phyloP scores from a whole-genome alignment of 2,113 vertebrate genomes.

The Ovis aries region DNA sequence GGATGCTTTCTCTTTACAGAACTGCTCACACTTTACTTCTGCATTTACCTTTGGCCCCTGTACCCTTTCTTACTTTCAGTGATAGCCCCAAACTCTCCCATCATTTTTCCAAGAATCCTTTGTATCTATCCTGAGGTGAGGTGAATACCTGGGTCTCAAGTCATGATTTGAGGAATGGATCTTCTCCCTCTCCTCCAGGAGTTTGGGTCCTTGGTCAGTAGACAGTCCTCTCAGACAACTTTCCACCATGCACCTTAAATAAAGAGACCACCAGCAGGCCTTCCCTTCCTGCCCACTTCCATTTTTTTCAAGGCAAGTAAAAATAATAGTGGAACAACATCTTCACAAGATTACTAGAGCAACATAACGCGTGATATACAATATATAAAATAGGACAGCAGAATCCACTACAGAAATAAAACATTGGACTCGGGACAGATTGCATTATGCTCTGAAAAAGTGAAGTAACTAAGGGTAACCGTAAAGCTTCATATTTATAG shows the following conservation, averaged over 20 bases:
- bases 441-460: constrained; percentile 68
- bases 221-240: background rate
- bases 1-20: constrained; percentile 76
- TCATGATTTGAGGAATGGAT: background rate
- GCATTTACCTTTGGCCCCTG: constrained; percentile 63
- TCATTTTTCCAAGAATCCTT: constrained; percentile 42
- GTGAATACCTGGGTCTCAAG: background rate
- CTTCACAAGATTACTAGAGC: constrained; percentile 60
- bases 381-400: constrained; percentile 70
- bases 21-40: constrained; percentile 69
- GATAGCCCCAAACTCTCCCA: constrained; percentile 62
- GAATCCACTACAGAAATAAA: constrained; percentile 74
- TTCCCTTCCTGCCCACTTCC: constrained; percentile 15
- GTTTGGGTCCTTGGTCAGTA: background rate
- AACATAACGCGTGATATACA: constrained; percentile 61
- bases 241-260: background rate
- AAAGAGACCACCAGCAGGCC: background rate
- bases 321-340: constrained; percentile 56
- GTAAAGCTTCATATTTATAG: constrained; percentile 69
- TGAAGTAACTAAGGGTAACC: constrained; percentile 73
- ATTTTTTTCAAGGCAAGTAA: constrained; percentile 53
- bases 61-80: constrained; percentile 51
- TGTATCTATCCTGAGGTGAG: rapidly evolving
- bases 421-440: constrained; percentile 69
- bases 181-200: background rate